Base-by-base conservation (phyloP, 2,888 invertebrate species). In the Drosophila eohydei region DNA sequence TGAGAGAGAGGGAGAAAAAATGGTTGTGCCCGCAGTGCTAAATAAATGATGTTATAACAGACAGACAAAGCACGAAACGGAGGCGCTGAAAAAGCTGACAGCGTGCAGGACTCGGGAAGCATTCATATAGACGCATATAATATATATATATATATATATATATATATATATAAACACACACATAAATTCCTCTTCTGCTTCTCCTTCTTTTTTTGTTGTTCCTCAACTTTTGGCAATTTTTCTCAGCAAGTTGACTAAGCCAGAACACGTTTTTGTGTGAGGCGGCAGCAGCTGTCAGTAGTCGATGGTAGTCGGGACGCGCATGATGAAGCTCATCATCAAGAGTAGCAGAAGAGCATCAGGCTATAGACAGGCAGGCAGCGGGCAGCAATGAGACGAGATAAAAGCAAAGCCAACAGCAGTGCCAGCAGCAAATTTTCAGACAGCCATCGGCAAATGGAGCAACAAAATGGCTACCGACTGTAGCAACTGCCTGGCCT, bases 11-110 rank as follows among this genome's bases (percentile, higher is more conserved):
- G 6, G 9, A 28, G 36, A 54, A 70, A 63, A 54, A 48, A 55
- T 65, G 61, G 71, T 73, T 66, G 66, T 70, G 74, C 77, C 71
- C 74, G 76, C 69, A 73, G 82, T 70, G 82, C 73, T 85, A 81
- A 87, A 88, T 88, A 88, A 88, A 88, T 88, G 87, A 88, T 88
- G 88, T 88, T 88, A 80, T 88, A 87, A 88, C 78, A 82, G 75
- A 84, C 80, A 79, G 68, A 68, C 71, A 58, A 71, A 57, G 65
- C 71, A 60, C 28, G 57, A 64, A 71, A 67, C 64, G 69, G 51
- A 61, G 64, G 48, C 69, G 70, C 56, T 70, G 55, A 56, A 70
- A 74, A 79, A 68, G 61, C 67, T 78, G 81, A 84, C 77, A 80
- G 75, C 65, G 50, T 62, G 60, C 67, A 60, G 58, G 57, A 70